Evolutionary conservation across 2,113 vertebrate genomes (phyloP), one percentile per base, ranked within the genome.

Genomic region (Hymenochirus boettgeri): DNA sequence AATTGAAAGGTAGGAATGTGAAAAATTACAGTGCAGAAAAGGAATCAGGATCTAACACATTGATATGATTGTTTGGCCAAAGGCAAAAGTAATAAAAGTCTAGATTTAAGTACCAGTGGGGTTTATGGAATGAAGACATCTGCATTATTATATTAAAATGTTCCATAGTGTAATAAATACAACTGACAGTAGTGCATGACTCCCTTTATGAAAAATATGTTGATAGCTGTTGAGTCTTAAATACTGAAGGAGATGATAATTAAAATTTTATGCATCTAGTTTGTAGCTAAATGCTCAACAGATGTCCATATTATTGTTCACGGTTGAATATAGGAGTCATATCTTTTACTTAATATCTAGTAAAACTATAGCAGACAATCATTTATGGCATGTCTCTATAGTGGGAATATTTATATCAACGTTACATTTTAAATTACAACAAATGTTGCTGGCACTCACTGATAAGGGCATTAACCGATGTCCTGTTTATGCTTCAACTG

Each of bases 61-160:
- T 89, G 87, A 87, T 83, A 79, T 78, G 76, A 88, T 82, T 77
- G 74, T 76, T 82, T 85, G 74, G 84, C 88, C 80, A 77, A 81
- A 70, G 74, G 88, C 82, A 80, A 65, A 79, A 83, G 83, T 83
- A 86, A 89, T 90, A 88, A 88, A 86, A 85, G 74, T 70, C 73
- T 70, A 74, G 72, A 71, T 88, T 82, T 87, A 88, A 88, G 84
- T 88, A 85, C 80, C 82, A 81, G 48, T 79, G 84, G 77, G 84
- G 81, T 77, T 86, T 88, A 83, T 78, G 74, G 78, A 81, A 88
- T 84, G 80, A 82, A 90, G 87, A 84, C 82, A 85, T 85, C 86
- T 88, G 86, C 82, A 86, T 90, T 87, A 85, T 85, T 85, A 77
- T 85, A 89, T 86, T 84, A 87, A 89, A 90, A 83, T 79, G 78